phyloP scores from a whole-genome alignment of 2,113 vertebrate genomes.

The Tapirus terrestris region DNA sequence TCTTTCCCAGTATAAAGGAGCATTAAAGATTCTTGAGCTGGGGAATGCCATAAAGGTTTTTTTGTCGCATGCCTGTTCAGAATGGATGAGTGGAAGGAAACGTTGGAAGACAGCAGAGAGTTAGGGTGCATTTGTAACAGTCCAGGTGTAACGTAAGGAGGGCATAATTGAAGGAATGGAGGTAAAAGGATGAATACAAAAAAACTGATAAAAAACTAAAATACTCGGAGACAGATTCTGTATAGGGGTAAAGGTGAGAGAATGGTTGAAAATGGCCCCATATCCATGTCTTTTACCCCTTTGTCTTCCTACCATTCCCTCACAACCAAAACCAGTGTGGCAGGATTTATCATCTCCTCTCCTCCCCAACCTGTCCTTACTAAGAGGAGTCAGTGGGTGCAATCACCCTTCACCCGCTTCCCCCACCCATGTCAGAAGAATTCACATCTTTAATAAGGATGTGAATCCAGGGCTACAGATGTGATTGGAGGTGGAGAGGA shows the following conservation, averaged over 20 bases:
- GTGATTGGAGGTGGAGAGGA: background rate
- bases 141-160: background rate
- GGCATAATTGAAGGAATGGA: background rate
- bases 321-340: conserved; percentile 1
- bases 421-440: background rate
- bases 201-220: background rate
- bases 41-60: background rate
- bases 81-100: background rate
- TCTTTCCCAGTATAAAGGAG: background rate
- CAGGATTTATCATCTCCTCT: background rate
- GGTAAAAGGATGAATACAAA: background rate
- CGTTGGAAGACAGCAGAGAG: background rate
- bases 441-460: background rate
- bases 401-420: background rate
- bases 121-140: background rate
- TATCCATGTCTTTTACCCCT: background rate
- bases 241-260: background rate
- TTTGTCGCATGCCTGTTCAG: background rate
- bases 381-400: background rate
- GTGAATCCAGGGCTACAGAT: background rate
- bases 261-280: background rate
- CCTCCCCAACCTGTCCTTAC: background rate
- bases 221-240: background rate
- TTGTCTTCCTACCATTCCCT: background rate
- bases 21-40: background rate